phyloP scores from a whole-genome alignment of 2,113 vertebrate genomes.

The Lasiurus borealis region DNA sequence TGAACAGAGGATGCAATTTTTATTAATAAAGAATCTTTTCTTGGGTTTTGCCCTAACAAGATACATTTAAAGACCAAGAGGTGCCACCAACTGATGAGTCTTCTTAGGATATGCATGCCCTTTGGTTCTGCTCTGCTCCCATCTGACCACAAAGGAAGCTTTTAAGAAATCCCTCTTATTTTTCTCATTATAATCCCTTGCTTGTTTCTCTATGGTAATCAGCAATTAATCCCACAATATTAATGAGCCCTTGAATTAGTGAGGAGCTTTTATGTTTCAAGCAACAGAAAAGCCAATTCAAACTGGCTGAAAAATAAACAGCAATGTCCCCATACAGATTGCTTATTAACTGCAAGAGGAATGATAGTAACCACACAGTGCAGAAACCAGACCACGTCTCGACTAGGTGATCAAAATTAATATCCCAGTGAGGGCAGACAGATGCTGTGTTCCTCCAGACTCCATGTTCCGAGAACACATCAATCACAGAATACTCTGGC shows the following conservation, averaged over 20 bases:
- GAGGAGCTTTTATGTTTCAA: background rate
- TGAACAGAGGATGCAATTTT: background rate
- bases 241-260: background rate
- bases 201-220: slow-evolving; percentile 2
- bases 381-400: background rate
- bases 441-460: background rate
- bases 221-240: slow-evolving; percentile 28
- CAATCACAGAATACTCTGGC: background rate
- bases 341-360: background rate
- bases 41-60: background rate
- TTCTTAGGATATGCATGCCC: background rate
- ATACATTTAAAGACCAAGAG: slow-evolving; percentile 38
- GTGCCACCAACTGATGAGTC: background rate
- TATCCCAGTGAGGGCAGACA: background rate
- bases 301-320: slow-evolving; percentile 15
- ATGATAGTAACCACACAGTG: background rate
- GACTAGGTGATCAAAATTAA: background rate
- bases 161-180: background rate
- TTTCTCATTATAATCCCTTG: slow-evolving; percentile 13
- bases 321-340: background rate
- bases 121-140: background rate
- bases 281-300: slow-evolving; percentile 41
- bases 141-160: slow-evolving; percentile 7
- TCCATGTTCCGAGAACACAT: fast-evolving
- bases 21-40: background rate